Base-by-base conservation (phyloP, 2,888 invertebrate species). In the Amphipyra tragopoginis region DNA sequence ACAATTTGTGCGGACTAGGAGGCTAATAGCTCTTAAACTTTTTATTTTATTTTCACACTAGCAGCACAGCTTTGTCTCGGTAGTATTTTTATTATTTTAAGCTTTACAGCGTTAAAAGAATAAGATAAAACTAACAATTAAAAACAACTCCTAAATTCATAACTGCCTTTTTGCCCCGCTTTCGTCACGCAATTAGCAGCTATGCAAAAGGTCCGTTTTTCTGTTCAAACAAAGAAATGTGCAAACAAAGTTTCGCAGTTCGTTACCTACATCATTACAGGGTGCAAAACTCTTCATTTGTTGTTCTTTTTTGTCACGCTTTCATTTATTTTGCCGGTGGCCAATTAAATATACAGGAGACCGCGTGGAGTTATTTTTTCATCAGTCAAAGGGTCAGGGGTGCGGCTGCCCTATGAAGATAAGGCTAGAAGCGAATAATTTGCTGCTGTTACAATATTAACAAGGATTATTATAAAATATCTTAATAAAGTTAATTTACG, bases 331-430 rank as follows among this genome's bases (percentile, higher is more conserved):
- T 69, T 65, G 58, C 53, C 42, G 40, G 68, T 61, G 73, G 63
- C 40, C 63, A 76, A 65, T 79, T 66, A 71, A 76, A 79, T 72
- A 77, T 72, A 78, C 68, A 78, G 50, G 59, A 54, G 56, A 53
- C 47, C 13, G 56, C 26, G 36, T 53, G 59, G 57, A 59, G 59
- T 73, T 71, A 67, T 73, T 79, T 78, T 78, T 78, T 79, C 66
- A 71, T 69, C 61, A 59, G 61, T 65, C 71, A 79, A 71, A 66
- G 62, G 70, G 60, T 70, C 61, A 59, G 42, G 39, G 43, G n/a
- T 63, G 45, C 48, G 58, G 45, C 56, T 71, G 60, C 40, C 51
- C 47, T 29, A 15, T 13, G 29, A 44, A 65, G 65, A 78, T 67
- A 67, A 65, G 51, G 52, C 65, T 68, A 69, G 47, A 45, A 57